phyloP scores from a whole-genome alignment of 1,140 invertebrate species.

The Doryteuthis pealeii region DNA sequence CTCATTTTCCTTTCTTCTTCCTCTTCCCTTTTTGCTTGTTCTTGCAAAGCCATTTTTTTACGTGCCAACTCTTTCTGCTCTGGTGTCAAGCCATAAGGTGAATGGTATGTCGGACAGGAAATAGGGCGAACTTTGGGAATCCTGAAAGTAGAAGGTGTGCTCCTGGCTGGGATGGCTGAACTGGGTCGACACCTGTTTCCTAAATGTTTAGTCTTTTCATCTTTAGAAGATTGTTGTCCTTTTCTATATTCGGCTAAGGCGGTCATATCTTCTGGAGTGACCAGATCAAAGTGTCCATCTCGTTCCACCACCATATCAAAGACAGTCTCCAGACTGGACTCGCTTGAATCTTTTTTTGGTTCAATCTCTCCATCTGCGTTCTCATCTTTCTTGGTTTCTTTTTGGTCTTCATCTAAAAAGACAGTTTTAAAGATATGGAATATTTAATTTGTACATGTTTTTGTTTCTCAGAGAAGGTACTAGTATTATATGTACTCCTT shows the following conservation, averaged over 20 bases:
- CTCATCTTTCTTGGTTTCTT: constrained; percentile 11
- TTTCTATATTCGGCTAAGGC: constrained; percentile 16
- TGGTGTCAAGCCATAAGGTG: constrained; percentile 49
- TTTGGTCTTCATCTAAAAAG: too few species aligned
- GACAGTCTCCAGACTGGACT: constrained; percentile 19
- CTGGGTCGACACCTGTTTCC: constrained; percentile 29
- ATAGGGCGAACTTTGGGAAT: constrained; percentile 27
- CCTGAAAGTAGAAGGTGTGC: constrained; percentile 13
- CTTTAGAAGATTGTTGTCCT: not conserved
- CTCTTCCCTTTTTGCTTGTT: constrained; percentile 30
- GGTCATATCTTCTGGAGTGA: constrained; percentile 46
- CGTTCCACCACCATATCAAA: constrained; percentile 50
- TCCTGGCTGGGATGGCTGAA: constrained; percentile 16
- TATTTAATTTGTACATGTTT: too few species aligned
- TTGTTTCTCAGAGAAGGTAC: too few species aligned
- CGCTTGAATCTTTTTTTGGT: constrained; percentile 14
- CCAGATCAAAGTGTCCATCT: constrained; percentile 53
- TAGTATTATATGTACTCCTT: too few species aligned
- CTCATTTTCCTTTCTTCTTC: constrained; percentile 15
- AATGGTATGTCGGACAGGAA: constrained; percentile 34
- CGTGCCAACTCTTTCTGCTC: constrained; percentile 35
- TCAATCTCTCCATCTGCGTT: constrained; percentile 22
- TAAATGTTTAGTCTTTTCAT: constrained; percentile 17
- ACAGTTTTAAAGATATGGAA: too few species aligned
- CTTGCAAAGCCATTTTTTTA: constrained; percentile 30